Percentiles rank a stretch among this genome's conserved stretches.
These are phyloP conservation scores for Brachyalestes nurse DNA, from an alignment of 2,797 vertebrate species.

Conservation along the genomic window DNA sequence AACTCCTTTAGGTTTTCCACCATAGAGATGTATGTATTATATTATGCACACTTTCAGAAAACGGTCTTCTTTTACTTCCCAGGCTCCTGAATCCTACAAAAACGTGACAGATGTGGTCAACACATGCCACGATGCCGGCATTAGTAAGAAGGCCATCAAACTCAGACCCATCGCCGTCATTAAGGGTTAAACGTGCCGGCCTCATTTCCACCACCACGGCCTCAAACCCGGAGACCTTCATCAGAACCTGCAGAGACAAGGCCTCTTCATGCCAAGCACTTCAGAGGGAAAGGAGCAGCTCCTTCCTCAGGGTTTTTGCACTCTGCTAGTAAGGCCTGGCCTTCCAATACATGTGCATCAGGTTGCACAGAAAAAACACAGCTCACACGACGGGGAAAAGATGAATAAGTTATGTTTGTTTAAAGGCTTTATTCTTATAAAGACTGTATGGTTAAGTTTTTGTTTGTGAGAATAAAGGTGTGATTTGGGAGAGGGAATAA, in stretches of 20 bases:
- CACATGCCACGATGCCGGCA: slow-evolving; percentile 95
- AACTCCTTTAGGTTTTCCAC: too few species aligned
- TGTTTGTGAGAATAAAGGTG: slow-evolving; percentile 18
- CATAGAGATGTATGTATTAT: too few species aligned
- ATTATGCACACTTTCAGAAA: not conserved
- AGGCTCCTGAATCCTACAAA: slow-evolving; percentile 98
- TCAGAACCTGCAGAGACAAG: not conserved
- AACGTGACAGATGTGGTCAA: slow-evolving; percentile 97
- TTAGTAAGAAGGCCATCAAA: slow-evolving; percentile 98
- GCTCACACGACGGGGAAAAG: not conserved
- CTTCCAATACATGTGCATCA: not conserved
- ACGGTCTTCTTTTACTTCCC: not conserved
- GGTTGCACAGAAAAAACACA: not conserved
- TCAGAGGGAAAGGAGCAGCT: not conserved
- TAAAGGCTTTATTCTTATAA: slow-evolving; percentile 1
- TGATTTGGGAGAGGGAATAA: slow-evolving; percentile 3
- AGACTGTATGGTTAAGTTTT: not conserved
- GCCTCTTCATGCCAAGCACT: not conserved
- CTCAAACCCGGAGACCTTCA: not conserved
- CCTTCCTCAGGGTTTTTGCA: not conserved
- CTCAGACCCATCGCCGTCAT: slow-evolving; percentile 96
- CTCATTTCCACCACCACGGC: not conserved
- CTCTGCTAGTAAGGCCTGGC: not conserved
- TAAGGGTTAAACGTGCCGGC: slow-evolving; percentile 84
- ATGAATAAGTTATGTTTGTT: slow-evolving; percentile 5